A percentile compares a stretch with the other conserved stretches of the same genome.
Conservation (phyloP, 2,797 vertebrate genomes). For the Lithobates sylvaticus region DNA sequence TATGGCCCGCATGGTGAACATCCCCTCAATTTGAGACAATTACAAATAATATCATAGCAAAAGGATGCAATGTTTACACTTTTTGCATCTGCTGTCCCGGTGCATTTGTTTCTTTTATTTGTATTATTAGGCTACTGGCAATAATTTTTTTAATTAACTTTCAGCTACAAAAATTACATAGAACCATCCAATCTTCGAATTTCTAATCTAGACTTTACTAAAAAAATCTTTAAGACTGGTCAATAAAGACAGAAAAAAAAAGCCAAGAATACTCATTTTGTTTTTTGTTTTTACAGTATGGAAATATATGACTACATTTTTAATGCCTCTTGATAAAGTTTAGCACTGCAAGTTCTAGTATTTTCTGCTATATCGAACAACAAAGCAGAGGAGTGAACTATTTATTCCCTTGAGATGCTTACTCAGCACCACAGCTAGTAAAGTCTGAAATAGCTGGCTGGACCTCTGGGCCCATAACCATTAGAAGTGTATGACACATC, state of each 20-base stretch:
- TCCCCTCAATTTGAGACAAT: background rate
- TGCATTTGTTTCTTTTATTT: background rate
- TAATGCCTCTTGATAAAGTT: conserved; percentile 56
- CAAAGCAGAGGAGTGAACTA: conserved; percentile 46
- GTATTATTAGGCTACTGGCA: background rate
- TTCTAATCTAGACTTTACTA: conserved; percentile 3
- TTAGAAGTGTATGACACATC: conserved; percentile 51
- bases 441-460: conserved; percentile 52
- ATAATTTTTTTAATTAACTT: conserved; percentile 13
- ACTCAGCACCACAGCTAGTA: conserved; percentile 41
- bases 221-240: conserved; percentile 26
- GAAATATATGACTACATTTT: conserved; percentile 35
- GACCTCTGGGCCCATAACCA: conserved; percentile 46
- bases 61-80: background rate
- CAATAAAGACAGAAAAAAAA: conserved; percentile 47
- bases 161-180: conserved; percentile 4
- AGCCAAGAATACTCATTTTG: conserved; percentile 28
- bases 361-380: conserved; percentile 53
- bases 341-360: conserved; percentile 45
- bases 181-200: background rate
- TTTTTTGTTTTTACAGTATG: background rate
- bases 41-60: background rate
- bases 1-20: too few species aligned
- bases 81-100: background rate
- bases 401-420: conserved; percentile 53